Evolutionary conservation across 2,113 vertebrate genomes (phyloP).

Genomic region (Ictalurus furcatus): DNA sequence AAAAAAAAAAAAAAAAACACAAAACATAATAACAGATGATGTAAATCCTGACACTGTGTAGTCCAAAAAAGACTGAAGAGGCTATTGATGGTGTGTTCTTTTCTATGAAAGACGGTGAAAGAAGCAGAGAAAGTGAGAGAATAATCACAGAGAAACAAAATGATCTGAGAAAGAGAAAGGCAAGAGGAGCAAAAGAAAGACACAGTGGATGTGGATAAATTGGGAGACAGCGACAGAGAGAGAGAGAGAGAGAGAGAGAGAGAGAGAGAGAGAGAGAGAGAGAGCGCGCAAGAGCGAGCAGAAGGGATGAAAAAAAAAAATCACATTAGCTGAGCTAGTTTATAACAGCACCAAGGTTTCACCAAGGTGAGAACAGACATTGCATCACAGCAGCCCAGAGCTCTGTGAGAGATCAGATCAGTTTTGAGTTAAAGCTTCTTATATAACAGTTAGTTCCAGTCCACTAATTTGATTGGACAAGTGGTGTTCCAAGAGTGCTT

Average conservation of each 20-base stretch:
- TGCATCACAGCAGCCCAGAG: not conserved
- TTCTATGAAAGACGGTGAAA: not conserved
- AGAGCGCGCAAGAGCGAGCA: not conserved
- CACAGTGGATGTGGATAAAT: not conserved
- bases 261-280: not conserved
- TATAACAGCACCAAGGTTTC: constrained; percentile 9
- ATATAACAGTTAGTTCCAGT: not conserved
- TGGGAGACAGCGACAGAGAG: not conserved
- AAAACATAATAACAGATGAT: not conserved
- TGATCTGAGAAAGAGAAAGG: not conserved
- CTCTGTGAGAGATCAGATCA: not conserved
- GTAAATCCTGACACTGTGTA: not conserved
- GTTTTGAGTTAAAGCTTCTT: not conserved
- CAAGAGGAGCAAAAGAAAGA: not conserved
- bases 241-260: not conserved
- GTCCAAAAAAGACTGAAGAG: not conserved
- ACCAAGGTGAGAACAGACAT: not conserved
- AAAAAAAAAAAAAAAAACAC: not conserved
- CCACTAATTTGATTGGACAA: not conserved
- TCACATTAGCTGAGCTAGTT: constrained; percentile 35
- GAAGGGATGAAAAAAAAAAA: not conserved
- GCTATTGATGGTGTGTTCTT: not conserved
- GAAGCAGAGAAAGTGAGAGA: not conserved
- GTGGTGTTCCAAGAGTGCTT: not conserved
- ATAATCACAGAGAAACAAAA: not conserved